Conservation (phyloP, 2,888 invertebrate genomes). For the Synergus laeviventris region DNA sequence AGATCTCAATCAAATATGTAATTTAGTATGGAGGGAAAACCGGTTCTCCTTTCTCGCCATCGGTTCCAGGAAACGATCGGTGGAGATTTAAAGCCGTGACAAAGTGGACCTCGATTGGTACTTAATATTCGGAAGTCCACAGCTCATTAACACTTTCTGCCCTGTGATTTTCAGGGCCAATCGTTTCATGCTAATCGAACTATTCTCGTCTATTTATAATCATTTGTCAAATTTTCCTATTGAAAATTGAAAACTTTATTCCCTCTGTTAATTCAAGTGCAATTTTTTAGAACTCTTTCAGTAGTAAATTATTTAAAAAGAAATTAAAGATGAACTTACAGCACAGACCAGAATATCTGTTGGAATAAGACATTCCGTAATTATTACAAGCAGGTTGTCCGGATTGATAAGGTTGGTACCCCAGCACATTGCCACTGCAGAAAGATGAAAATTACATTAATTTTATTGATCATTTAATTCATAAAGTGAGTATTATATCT, state of each 20-base stretch:
- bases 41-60: conserved; percentile 7
- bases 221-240: not conserved
- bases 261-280: no score
- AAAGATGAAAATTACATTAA: conserved; percentile 41
- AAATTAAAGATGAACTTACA: conserved; percentile 78
- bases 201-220: not conserved
- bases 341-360: conserved; percentile 86
- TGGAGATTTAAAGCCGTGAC: conserved; percentile 18
- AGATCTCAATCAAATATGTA: conserved; percentile 12
- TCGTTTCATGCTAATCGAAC: not conserved
- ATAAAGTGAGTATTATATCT: not conserved
- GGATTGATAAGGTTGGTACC: conserved; percentile 85
- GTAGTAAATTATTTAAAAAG: conserved; percentile 8
- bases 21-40: conserved; percentile 11
- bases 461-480: not conserved
- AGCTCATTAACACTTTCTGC: conserved; percentile 34
- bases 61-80: conserved; percentile 18
- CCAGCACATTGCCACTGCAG: conserved; percentile 85
- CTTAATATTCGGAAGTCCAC: conserved; percentile 38
- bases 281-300: not conserved
- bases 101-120: conserved; percentile 28
- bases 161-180: conserved; percentile 15
- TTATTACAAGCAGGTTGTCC: conserved; percentile 85
- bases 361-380: conserved; percentile 84
- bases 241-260: not conserved